phyloP scores from a whole-genome alignment of 1,140 invertebrate genomes.

The Sycobia sp. region DNA sequence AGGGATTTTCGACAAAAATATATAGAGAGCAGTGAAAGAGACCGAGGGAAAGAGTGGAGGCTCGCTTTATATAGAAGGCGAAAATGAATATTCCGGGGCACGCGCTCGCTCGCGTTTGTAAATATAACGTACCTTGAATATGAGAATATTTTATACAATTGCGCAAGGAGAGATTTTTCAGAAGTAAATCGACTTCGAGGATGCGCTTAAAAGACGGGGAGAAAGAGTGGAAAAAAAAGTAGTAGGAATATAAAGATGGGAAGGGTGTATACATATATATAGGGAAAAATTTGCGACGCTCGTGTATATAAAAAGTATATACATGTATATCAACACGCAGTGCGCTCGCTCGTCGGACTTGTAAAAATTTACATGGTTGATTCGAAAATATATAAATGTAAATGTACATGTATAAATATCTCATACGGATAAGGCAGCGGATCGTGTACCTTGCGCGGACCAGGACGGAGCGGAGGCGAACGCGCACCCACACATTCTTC shows the following conservation, averaged over 20 bases:
- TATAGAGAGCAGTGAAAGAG: no score
- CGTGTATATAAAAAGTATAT: no score
- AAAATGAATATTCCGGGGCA: constrained; percentile 40
- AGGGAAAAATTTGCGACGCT: no score
- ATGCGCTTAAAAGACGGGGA: constrained; percentile 34
- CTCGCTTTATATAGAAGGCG: constrained; percentile 32
- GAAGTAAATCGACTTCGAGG: constrained; percentile 38
- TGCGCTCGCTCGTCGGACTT: constrained; percentile 1
- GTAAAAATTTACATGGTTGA: constrained; percentile 40
- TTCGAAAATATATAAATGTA: constrained; percentile 40
- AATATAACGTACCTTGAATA: constrained; percentile 52
- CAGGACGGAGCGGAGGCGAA: constrained; percentile 5
- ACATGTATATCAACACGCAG: no score
- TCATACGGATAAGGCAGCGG: neutral
- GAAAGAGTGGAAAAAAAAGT: constrained; percentile 30
- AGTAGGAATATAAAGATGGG: neutral
- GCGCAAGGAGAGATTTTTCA: constrained; percentile 40
- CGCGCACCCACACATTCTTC: no score
- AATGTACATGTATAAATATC: constrained; percentile 33
- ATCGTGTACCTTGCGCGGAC: no score
- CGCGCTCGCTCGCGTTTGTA: constrained; percentile 35
- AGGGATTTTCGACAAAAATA: no score
- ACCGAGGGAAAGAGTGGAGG: neutral
- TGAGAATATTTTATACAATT: constrained; percentile 60
- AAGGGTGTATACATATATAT: no score